Conservation (phyloP, 2,797 vertebrate species). For the Arrhamphus sclerolepis region DNA sequence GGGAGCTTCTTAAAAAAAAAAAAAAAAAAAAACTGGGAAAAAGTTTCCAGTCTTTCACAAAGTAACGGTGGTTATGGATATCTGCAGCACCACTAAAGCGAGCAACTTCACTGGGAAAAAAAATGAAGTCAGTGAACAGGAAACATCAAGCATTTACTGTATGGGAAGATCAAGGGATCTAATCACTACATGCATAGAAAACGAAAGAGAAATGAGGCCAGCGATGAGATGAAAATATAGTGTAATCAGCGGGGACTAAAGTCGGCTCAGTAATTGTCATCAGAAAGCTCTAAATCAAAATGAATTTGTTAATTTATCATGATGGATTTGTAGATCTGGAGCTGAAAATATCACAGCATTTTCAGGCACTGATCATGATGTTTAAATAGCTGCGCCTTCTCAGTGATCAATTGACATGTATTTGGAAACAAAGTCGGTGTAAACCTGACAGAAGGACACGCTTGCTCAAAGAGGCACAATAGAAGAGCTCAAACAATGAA, state of each 20-base stretch:
- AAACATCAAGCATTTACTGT: slow-evolving; percentile 21
- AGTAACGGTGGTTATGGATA: background rate
- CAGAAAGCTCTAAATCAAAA: slow-evolving; percentile 30
- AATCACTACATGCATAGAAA: slow-evolving; percentile 25
- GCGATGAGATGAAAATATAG: slow-evolving; percentile 40
- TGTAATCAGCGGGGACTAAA: slow-evolving; percentile 40
- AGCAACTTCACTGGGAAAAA: too few relatives aligned
- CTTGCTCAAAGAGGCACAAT: too few relatives aligned
- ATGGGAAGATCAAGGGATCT: slow-evolving; percentile 11
- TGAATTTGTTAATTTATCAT: slow-evolving; percentile 30
- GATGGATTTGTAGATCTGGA: slow-evolving; percentile 10
- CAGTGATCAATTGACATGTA: slow-evolving; percentile 20
- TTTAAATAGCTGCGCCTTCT: background rate
- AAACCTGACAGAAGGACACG: slow-evolving; percentile 13
- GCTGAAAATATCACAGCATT: slow-evolving; percentile 18
- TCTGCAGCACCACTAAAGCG: background rate
- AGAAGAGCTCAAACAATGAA: too few relatives aligned
- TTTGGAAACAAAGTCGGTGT: slow-evolving; percentile 15
- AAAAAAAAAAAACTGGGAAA: background rate
- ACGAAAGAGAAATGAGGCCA: slow-evolving; percentile 47
- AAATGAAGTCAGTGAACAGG: background rate
- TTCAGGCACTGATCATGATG: slow-evolving; percentile 13
- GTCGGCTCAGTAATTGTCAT: slow-evolving; percentile 31
- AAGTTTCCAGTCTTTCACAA: background rate
- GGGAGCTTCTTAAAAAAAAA: too few relatives aligned